Base-by-base conservation (phyloP, 2,113 vertebrate genomes). In the Nerophis lumbriciformis region DNA sequence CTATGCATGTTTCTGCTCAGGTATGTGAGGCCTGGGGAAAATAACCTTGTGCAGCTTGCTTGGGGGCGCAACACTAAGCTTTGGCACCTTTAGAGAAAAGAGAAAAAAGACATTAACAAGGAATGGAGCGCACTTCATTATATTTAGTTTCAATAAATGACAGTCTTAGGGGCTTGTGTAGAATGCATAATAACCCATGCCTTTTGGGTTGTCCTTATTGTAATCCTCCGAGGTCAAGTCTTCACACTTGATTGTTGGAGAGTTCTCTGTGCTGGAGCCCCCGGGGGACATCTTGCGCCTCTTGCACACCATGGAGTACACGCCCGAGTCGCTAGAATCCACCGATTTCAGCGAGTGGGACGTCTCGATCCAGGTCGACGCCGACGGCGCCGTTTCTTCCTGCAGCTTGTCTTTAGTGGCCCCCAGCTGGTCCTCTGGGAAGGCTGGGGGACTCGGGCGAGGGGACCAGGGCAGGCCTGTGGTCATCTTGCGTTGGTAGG, bases 181-280 rank as follows among this genome's bases (percentile, higher is more conserved):
- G 85, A 98, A 99, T 0, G 96, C 92, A 5, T 99, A 99, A 87
- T 98, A 99, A 49, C 95, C 94, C 93, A 98, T 94, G 91, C 93
- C 91, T 93, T 99, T 99, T 39, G 94, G 93, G 88, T 89, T 88
- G 90, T 98, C 96, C 88, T 98, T 99, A 87, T 80, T 93, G 88
- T 95, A 97, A 74, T 98, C 96, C 63, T 98, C 95, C 10, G 92
- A 50, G 50, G 91, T 94, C 85, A 97, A 91, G 82, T 98, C 95
- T 90, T 98, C 97, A 52, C 96, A 99, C 86, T 98, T 98, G 85
- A 99, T 95, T 37, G 93, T 94, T 0, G 96, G 97, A 6, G 97
- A 99, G 63, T 96, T 96, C 74, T 98, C 95, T 1, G 96, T 96
- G 83, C 97, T 99, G 4, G 96, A 98, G 74, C 92, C 94, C 85